Evolutionary conservation across 2,113 vertebrate genomes (phyloP).

Genomic region (Brachirus orientalis): DNA sequence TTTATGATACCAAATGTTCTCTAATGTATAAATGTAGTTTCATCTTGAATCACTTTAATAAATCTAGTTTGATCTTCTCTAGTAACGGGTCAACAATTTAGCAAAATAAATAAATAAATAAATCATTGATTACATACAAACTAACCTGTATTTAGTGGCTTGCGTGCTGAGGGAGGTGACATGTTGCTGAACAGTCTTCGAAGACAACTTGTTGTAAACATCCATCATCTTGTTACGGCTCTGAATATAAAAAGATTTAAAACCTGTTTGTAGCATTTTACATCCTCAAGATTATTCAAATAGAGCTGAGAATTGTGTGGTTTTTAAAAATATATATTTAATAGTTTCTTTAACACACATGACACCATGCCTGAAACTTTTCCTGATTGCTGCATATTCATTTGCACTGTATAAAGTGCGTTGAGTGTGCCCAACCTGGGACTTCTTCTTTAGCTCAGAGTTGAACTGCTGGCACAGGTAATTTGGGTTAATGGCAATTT

Average conservation of each 20-base stretch:
- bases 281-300: too few species aligned
- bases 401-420: neutral
- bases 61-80: neutral
- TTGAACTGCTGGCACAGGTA: constrained; percentile 83
- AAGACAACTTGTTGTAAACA: constrained; percentile 84
- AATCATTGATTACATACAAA: too few species aligned
- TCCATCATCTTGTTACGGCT: constrained; percentile 82
- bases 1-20: too few species aligned
- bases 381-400: neutral
- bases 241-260: constrained; percentile 57
- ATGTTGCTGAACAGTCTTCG: constrained; percentile 84
- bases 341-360: too few species aligned
- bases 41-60: neutral
- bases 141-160: constrained; percentile 87
- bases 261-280: too few species aligned
- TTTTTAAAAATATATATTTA: too few species aligned
- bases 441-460: constrained; percentile 85
- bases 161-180: constrained; percentile 80
- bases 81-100: neutral
- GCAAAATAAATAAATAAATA: constrained; percentile 4
- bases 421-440: constrained; percentile 75
- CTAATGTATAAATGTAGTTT: neutral
- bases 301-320: too few species aligned
- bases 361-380: too few species aligned
- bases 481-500: constrained; percentile 29